Base-by-base conservation (phyloP, 2,888 invertebrate species). In the Bembecia ichneumoniformis region DNA sequence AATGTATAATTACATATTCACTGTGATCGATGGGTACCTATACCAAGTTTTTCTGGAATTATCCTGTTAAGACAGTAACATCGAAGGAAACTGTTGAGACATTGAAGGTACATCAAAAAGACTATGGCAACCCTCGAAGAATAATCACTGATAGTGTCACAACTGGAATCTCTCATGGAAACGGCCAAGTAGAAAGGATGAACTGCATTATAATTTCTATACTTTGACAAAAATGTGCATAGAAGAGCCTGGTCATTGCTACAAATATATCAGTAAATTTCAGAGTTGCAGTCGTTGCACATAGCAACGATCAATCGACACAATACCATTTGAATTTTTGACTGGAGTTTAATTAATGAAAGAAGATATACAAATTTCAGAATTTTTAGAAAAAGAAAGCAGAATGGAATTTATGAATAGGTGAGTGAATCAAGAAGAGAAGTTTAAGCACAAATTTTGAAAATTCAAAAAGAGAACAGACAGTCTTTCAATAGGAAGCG, bases 11-110 rank as follows among this genome's bases (percentile, higher is more conserved):
- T 55, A 75, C 40, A 65, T 79, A 1, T 58, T 77, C 0, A 67
- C 66, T 0, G 55, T 74, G 0, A 52, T 74, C 0, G 74, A 77
- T 53, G 63, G 54, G n/a, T n/a, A n/a, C n/a, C 0, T 75, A 71
- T 44, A 70, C 69, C 0, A 77, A 75, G 48, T 74, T 73, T 58
- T 59, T 58, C 1, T 75, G 76, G 70, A 11, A 74, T 0, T 74
- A 62, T 48, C 71, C 72, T 1, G 61, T 60, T 0, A 72, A 71
- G 48, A 52, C 59, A 2, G 63, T 61, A 1, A 53, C 64, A 0
- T 52, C 62, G 2, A 56, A 55, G 15, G 72, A 80, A 47, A 66
- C 62, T 0, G 40, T 77, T 1, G 15, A 55, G 3, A 68, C 64
- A 49, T 43, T 73, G 1, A 48, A 52, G 3, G 34, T 51, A 1